Base-by-base conservation (phyloP, 1,140 invertebrate genomes). In the Solen grandis region DNA sequence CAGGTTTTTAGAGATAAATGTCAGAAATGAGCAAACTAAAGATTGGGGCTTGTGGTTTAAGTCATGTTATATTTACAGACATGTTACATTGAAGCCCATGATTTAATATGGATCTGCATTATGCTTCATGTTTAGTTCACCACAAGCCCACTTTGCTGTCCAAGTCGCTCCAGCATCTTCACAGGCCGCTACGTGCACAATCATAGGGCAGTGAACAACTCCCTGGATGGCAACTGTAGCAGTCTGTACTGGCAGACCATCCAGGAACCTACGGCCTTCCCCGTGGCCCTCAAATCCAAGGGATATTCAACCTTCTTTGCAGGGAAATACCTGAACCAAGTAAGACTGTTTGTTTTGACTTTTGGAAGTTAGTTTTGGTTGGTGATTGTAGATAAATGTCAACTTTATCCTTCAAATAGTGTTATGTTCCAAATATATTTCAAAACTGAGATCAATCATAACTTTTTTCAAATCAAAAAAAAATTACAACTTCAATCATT, bases 101-200 rank as follows among this genome's bases (percentile, higher is more conserved):
- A n/a, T n/a, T n/a, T n/a, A n/a, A n/a, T n/a, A n/a, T n/a, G n/a
- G n/a, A n/a, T n/a, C n/a, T n/a, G n/a, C n/a, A n/a, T n/a, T n/a
- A n/a, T n/a, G n/a, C n/a, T n/a, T n/a, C n/a, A n/a, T 62, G 35
- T 82, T 68, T 66, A 91, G 90, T 91, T 90, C 86, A 89, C 90
- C 35, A 85, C 86, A 27, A 89, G 87, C 50, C 90, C 90, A 3
- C 80, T 91, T 1, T 91, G 90, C 69, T 91, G 97, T 88, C 97
- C 97, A 19, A 97, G 97, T 89, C 94, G 97, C 59, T 95, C 96
- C 13, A 96, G 96, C 41, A 94, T 98, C 54, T 92, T 99, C 19
- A 96, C 96, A 0, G 97, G 97, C 35, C 93, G 94, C 77, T 97
- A 97, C 91, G 94, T 95, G 0, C 97, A 98, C 88, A 98, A 97